Percentiles rank a stretch among this genome's conserved stretches.
phyloP scores from a whole-genome alignment of 2,888 invertebrate genomes.

The Dicyrtoma fusca region DNA sequence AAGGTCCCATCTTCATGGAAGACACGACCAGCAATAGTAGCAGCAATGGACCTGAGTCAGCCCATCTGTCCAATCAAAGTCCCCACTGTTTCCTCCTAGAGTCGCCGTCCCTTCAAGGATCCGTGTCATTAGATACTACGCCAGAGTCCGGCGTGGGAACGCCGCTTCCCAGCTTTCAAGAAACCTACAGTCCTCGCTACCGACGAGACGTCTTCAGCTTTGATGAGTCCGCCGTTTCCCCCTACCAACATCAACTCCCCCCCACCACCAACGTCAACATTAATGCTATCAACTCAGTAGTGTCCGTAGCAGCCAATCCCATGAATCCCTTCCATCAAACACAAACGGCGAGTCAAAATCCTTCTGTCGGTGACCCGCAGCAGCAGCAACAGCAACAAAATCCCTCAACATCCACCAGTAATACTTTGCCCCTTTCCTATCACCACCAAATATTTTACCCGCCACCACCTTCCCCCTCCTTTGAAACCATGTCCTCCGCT shows the following conservation, averaged over 20 bases:
- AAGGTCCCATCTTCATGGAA: conserved; percentile 55
- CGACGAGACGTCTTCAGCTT: conserved; percentile 57
- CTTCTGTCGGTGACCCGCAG: not conserved
- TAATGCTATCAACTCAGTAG: conserved; percentile 21
- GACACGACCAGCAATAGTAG: conserved; percentile 54
- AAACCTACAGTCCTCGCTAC: conserved; percentile 80
- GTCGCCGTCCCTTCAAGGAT: conserved; percentile 52
- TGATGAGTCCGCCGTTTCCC: conserved; percentile 55
- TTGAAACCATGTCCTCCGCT: conserved; percentile 40
- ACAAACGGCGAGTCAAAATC: not conserved
- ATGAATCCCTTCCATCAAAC: conserved; percentile 43
- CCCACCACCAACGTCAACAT: conserved; percentile 28
- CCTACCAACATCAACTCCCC: conserved; percentile 47
- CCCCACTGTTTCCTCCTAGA: conserved; percentile 54
- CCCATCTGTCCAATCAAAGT: conserved; percentile 44
- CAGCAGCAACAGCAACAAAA: conserved; percentile 15
- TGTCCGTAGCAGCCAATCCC: conserved; percentile 44
- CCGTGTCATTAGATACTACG: conserved; percentile 49
- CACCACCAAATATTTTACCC: conserved; percentile 59
- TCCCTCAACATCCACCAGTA: conserved; percentile 38
- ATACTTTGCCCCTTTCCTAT: conserved; percentile 19
- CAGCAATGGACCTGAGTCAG: conserved; percentile 50
- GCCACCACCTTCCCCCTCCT: conserved; percentile 61
- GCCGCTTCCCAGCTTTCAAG: conserved; percentile 64
- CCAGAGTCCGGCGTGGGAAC: conserved; percentile 46